These are phyloP conservation scores for Yponomeuta evonymella DNA, from an alignment of 2,888 invertebrate genomes.

Conservation along the genomic window DNA sequence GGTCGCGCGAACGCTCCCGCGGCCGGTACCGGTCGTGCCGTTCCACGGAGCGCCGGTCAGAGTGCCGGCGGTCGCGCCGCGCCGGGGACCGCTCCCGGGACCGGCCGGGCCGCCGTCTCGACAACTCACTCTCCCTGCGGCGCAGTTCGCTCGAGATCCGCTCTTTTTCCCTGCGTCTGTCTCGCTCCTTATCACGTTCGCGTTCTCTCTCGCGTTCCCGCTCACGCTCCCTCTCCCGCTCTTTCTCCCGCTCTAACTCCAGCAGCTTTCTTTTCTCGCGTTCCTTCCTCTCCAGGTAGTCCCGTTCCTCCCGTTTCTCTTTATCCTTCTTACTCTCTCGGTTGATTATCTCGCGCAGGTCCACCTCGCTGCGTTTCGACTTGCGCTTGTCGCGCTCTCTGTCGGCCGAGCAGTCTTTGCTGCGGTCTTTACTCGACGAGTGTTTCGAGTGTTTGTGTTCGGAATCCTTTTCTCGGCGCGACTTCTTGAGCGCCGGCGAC, in stretches of 20 bases:
- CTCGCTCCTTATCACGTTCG: not conserved
- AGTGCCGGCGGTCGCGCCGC: slow-evolving; percentile 28
- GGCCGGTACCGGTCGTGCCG: slow-evolving; percentile 28
- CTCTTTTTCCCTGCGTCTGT: not conserved
- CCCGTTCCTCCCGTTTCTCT: slow-evolving; percentile 57
- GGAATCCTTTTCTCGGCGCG: slow-evolving; percentile 50
- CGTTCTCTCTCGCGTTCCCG: slow-evolving; percentile 34
- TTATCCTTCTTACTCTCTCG: slow-evolving; percentile 48
- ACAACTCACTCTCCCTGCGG: not conserved
- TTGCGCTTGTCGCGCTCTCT: slow-evolving; percentile 39
- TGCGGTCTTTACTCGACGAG: slow-evolving; percentile 48
- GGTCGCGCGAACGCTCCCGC: slow-evolving; percentile 30
- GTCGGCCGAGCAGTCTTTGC: slow-evolving; percentile 33
- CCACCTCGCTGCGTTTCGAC: slow-evolving; percentile 52
- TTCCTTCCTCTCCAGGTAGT: slow-evolving; percentile 51
- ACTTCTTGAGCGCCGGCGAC: slow-evolving; percentile 61
- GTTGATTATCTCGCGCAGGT: slow-evolving; percentile 57
- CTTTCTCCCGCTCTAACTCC: slow-evolving; percentile 45
- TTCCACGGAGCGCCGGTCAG: slow-evolving; percentile 43
- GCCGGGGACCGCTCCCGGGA: slow-evolving; percentile 23
- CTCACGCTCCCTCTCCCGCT: slow-evolving; percentile 33
- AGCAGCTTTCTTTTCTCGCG: slow-evolving; percentile 45
- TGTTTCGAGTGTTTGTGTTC: slow-evolving; percentile 53
- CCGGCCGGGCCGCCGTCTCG: slow-evolving; percentile 30
- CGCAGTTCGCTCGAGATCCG: not conserved